Evolutionary conservation across 2,113 vertebrate species (phyloP), one percentile per base, ranked within the genome.

Genomic region (Panthera uncia): DNA sequence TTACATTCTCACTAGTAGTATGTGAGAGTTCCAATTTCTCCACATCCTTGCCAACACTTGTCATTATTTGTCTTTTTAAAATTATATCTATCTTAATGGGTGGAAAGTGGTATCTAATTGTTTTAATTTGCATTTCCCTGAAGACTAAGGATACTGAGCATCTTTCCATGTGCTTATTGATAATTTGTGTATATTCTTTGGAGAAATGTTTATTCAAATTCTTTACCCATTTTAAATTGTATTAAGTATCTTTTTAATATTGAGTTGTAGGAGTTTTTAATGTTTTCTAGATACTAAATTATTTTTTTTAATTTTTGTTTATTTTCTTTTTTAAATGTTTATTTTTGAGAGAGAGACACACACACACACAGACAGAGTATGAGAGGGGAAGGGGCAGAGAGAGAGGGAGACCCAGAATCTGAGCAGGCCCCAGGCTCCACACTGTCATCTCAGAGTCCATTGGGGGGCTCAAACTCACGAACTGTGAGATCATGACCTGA

Each of bases 51-150:
- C 31, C 52, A 89, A 88, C 1, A 52, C 15, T 94, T 96, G 25
- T 76, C 76, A 61, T 93, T 52, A 15, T 74, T 7, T 71, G 5
- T 93, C 25, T 73, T 96, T 88, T 83, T 74, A 4, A 74, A 74
- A 93, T 88, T 79, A 12, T 79, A 84, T 31, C 52, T 7, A 92
- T 85, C 27, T 7, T 85, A 85, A 16, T 81, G 48, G 23, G 21
- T 81, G 0, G 85, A 52, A 93, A 78, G 31, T 83, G 55, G 4
- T 79, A 83, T 83, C 25, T 83, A 63, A 89, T 78, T 86, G 25
- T 94, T 97, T 97, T 91, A 12, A 76, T 91, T 95, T 95, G 4
- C 18, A 66, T 96, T 96, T 94, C 50, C 33, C 33, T 63, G 57
- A 95, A 73, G 73, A 83, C 41, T 88, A 91, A 96, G 71, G 48